Evolutionary conservation across 2,113 vertebrate genomes (phyloP), one percentile per base, ranked within the genome.

Genomic region (Nibea albiflora): DNA sequence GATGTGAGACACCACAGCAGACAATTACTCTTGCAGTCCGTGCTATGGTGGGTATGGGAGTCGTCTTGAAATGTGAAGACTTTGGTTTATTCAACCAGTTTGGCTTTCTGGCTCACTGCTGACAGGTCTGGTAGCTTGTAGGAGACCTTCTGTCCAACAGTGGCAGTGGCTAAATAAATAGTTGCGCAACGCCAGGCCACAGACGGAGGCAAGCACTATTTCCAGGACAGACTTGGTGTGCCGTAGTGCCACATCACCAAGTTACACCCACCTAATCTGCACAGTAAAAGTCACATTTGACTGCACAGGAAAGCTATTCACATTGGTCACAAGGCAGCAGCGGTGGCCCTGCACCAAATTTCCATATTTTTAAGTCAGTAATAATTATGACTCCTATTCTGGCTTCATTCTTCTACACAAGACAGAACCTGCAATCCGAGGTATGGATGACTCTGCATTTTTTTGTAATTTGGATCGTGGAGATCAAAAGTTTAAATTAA

Each of bases 231-330:
- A n/a, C 79, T 76, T 4, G 22, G 56, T 86, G 81, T 69, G 77
- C 74, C 22, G 11, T 39, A 66, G 57, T 84, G 90, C 90, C 90
- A 87, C 91, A 92, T 92, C 86, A 90, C 77, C 84, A 76, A 70
- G 85, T 80, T 65, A 83, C 87, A 79, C 86, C 81, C 84, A 68
- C 75, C 80, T 76, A 71, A 24, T 57, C 0, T 60, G 69, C 56
- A 65, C 19, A 54, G 66, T 19, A 24, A 47, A 73, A 46, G 52
- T 39, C 11, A 54, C 2, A 52, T 76, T 67, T 63, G 46, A 73
- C 61, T 49, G 28, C 39, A 62, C 11, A 16, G 17, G 56, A 65
- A 39, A 53, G 26, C 50, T 67, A 11, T 61, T 85, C 26, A 57
- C 73, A 42, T 61, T 49, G 46, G 57, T 61, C 22, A 72, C 26